These are phyloP conservation scores for Squalus acanthias DNA, from an alignment of 2,797 vertebrate species.

Conservation along the genomic window DNA sequence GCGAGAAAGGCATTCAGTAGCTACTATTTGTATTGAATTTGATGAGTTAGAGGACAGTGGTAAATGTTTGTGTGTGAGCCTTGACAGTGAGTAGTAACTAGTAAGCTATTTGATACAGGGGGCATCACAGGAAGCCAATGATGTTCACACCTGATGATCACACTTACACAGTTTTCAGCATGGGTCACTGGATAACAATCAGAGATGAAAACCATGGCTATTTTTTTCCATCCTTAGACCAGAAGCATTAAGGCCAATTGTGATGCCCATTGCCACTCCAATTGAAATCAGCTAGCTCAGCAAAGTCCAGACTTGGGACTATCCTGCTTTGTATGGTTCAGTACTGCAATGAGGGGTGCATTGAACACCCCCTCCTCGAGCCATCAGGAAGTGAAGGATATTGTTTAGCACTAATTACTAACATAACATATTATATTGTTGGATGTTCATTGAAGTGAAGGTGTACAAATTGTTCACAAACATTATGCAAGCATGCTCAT, in stretches of 20 bases:
- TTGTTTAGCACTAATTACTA: not conserved
- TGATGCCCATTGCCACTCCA: not conserved
- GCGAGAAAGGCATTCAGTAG: not conserved
- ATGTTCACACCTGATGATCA: not conserved
- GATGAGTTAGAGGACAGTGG: not conserved
- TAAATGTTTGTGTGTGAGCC: not conserved
- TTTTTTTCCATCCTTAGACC: not conserved
- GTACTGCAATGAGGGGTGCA: not conserved
- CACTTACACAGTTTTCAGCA: not conserved
- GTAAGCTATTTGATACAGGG: not conserved
- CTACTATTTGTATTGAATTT: not conserved
- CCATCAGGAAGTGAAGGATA: not conserved
- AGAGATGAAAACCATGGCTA: not conserved
- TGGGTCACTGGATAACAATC: not conserved
- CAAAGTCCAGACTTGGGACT: not conserved
- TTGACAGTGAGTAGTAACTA: not conserved
- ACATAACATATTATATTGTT: not conserved
- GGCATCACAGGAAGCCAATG: not conserved
- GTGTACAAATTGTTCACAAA: not conserved
- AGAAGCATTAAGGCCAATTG: not conserved
- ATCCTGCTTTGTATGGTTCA: not conserved
- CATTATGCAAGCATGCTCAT: not conserved
- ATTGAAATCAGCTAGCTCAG: not conserved
- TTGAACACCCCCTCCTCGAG: not conserved
- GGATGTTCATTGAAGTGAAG: not conserved